Conservation (phyloP, 2,113 vertebrate genomes). For the Shinisaurus crocodilurus region DNA sequence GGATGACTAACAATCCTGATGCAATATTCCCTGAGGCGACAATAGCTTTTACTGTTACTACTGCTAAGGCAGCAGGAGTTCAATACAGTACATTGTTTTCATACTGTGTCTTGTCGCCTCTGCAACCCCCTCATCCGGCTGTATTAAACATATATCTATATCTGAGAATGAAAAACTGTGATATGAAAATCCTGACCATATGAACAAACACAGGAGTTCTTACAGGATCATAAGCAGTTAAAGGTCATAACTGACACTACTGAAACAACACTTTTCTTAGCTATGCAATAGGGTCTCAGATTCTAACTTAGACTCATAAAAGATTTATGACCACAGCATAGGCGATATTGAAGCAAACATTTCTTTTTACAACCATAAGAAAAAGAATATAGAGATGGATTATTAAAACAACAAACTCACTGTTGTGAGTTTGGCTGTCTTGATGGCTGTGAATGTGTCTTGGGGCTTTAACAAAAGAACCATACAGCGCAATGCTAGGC, state of each 20-base stretch:
- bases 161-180: slow-evolving; percentile 4
- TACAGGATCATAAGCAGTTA: slow-evolving; percentile 28
- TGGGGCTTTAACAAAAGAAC: background rate
- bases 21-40: background rate
- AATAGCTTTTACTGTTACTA: background rate
- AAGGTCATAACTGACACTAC: slow-evolving; percentile 34
- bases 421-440: background rate
- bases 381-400: background rate
- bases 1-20: background rate
- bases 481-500: background rate
- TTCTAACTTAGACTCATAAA: slow-evolving; percentile 34
- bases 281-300: slow-evolving; percentile 45
- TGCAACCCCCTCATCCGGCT: slow-evolving; percentile 3
- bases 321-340: slow-evolving; percentile 23
- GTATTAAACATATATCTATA: background rate
- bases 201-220: slow-evolving; percentile 20
- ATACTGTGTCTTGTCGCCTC: background rate
- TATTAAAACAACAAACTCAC: slow-evolving; percentile 38
- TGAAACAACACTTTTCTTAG: slow-evolving; percentile 37
- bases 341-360: slow-evolving; percentile 18
- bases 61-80: fast-evolving
- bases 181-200: slow-evolving; percentile 39
- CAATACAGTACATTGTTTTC: background rate
- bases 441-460: background rate
- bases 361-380: slow-evolving; percentile 37